Base-by-base conservation (phyloP, 2,113 vertebrate genomes). In the Vulpes lagopus region DNA sequence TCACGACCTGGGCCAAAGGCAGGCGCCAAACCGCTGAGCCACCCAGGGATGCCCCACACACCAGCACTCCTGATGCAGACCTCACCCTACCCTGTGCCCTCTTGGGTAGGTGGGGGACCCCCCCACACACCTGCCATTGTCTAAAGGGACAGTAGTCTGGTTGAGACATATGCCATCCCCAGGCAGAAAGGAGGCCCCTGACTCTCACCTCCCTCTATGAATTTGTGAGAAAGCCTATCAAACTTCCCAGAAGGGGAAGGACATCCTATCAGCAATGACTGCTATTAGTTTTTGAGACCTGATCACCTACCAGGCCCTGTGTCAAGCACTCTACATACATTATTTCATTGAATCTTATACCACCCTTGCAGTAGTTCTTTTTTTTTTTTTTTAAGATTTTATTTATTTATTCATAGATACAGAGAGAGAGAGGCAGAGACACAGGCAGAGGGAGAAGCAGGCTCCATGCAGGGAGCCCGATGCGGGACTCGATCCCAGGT, bases 41-140 rank as follows among this genome's bases (percentile, higher is more conserved):
- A 43, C 43, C 43, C 43, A 43, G 43, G 43, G 43, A 43, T 6
- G 43, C 43, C 43, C 22, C 38, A 0, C 2, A 35, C 16, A 4
- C 1, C 59, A 30, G 35, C 1, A 1, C n/a, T 35, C 65, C 22
- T n/a, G 3, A 2, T 2, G 22, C 7, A 32, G 65, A 69, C 25
- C 12, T 60, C 7, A 1, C 15, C 69, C 76, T 76, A 20, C 7
- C 73, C 64, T 51, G 49, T 16, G 22, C 35, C 27, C 35, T 35
- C 12, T 12, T 0, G 8, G 67, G 53, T 16, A 67, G 59, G 73
- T 9, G 60, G 89, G 25, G 67, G n/a, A 64, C 17, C 1, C 16
- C 32, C 55, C 1, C 12, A 22, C 55, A 27, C 55, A 38, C 71
- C 20, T 81, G 49, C 30, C 23, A 64, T 73, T 82, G 82, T 32